Conservation (phyloP, 2,888 invertebrate species). For the Venustoraphidia nigricollis region DNA sequence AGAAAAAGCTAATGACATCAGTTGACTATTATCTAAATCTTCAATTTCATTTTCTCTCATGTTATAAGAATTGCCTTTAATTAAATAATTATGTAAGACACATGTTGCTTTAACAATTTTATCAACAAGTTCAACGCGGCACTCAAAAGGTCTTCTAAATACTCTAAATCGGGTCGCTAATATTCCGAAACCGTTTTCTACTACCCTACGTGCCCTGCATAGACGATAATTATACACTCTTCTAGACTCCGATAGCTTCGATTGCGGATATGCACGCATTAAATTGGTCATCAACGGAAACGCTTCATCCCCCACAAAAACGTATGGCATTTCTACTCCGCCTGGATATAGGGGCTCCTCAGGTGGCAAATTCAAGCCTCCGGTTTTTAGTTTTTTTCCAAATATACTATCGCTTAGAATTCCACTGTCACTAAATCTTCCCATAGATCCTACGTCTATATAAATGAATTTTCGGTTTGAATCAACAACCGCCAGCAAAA, state of each 20-base stretch:
- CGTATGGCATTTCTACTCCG: slow-evolving; percentile 11
- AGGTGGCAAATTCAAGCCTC: neutral
- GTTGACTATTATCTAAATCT: no score
- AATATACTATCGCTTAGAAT: slow-evolving; percentile 14
- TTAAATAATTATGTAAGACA: slow-evolving; percentile 4
- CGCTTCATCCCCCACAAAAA: slow-evolving; percentile 15
- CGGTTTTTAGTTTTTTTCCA: slow-evolving; percentile 8
- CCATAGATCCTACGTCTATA: slow-evolving; percentile 17
- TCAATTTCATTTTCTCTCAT: no score
- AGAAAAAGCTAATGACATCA: no score
- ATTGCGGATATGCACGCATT: slow-evolving; percentile 13
- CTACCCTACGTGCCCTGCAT: slow-evolving; percentile 7
- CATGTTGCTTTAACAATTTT: slow-evolving; percentile 6
- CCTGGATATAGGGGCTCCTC: neutral
- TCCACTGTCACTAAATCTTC: slow-evolving; percentile 17
- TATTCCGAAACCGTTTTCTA: slow-evolving; percentile 7
- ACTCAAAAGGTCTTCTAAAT: slow-evolving; percentile 5
- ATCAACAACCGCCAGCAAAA: slow-evolving; percentile 16
- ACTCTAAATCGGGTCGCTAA: slow-evolving; percentile 6
- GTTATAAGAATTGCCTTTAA: no score
- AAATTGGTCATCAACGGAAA: slow-evolving; percentile 14
- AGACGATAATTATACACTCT: slow-evolving; percentile 11
- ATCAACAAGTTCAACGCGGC: slow-evolving; percentile 2
- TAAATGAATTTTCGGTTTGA: slow-evolving; percentile 16
- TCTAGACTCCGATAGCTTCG: slow-evolving; percentile 7